phyloP scores from a whole-genome alignment of 2,113 vertebrate species.

The Ivindomyrus marchei region DNA sequence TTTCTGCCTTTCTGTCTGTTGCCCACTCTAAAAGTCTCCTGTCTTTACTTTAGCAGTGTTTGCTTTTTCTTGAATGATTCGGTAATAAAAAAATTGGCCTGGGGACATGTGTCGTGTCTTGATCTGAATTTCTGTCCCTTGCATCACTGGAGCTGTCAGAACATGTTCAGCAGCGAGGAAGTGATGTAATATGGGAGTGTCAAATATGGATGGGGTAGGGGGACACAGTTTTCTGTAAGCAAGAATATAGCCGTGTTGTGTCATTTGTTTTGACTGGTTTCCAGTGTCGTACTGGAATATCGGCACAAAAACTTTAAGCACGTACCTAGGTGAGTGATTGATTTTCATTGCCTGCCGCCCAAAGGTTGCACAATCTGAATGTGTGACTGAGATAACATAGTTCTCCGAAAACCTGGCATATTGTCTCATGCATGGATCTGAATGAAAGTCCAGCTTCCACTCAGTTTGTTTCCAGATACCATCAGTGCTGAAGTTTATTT shows the following conservation, averaged over 20 bases:
- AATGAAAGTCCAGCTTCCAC: not conserved
- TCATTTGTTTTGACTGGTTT: not conserved
- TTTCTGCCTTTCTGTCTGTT: not conserved
- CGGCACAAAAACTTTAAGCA: not conserved
- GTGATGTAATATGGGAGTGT: not conserved
- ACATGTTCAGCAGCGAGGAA: not conserved
- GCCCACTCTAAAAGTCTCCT: not conserved
- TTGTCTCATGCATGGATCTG: not conserved
- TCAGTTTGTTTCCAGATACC: not conserved
- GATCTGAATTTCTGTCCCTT: not conserved
- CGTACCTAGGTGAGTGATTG: not conserved
- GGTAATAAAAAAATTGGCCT: not conserved
- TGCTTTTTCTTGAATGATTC: not conserved
- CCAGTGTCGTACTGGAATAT: not conserved
- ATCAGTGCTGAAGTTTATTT: not conserved
- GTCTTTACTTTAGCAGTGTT: not conserved
- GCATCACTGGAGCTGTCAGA: not conserved
- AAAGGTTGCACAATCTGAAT: not conserved
- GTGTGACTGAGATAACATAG: not conserved
- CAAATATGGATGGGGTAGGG: not conserved
- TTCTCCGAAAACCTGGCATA: not conserved
- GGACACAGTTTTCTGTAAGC: not conserved
- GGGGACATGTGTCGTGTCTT: not conserved
- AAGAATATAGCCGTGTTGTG: not conserved
- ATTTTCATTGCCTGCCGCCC: not conserved